Conservation (phyloP, 2,113 vertebrate genomes). For the Herpetotheres cachinnans region DNA sequence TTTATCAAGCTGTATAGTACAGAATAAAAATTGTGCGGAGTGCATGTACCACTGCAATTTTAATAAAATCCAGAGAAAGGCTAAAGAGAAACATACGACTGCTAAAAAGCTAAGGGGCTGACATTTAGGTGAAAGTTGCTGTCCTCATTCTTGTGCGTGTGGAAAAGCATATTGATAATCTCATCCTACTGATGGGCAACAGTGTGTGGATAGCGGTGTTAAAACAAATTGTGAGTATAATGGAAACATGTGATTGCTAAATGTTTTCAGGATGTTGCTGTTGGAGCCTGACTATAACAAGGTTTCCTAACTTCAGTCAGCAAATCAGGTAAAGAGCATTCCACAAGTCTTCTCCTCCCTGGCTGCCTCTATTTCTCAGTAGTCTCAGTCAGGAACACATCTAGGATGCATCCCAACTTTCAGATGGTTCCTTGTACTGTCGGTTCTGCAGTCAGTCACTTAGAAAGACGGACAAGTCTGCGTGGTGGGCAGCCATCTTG, state of each 20-base stretch:
- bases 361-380: neutral
- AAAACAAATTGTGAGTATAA: neutral
- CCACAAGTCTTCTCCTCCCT: neutral
- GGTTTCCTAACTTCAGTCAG: neutral
- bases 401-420: neutral
- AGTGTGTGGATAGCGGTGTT: neutral
- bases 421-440: neutral
- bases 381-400: neutral
- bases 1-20: neutral
- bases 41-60: neutral
- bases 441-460: neutral
- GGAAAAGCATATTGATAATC: neutral
- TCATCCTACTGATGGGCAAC: neutral
- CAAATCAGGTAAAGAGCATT: neutral
- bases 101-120: neutral
- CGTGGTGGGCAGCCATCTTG: neutral
- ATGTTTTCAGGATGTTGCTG: neutral
- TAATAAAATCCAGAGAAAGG: neutral
- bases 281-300: neutral
- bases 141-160: neutral
- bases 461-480: neutral
- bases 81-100: neutral
- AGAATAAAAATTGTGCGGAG: neutral
- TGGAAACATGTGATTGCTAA: neutral
- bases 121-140: neutral